Conservation (phyloP, 2,797 vertebrate genomes). For the Melanotaenia boesemani region DNA sequence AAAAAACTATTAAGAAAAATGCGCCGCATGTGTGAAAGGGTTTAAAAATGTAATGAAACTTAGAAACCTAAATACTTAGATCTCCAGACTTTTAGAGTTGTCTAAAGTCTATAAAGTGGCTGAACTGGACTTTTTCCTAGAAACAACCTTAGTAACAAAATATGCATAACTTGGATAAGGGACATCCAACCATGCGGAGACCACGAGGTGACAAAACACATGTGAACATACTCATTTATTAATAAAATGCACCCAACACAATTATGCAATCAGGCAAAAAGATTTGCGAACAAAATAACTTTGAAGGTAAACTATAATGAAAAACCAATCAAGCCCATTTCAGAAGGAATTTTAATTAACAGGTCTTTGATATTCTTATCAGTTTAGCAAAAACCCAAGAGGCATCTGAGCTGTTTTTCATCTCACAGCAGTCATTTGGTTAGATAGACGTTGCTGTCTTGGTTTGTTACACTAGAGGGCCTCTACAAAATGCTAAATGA, state of each 20-base stretch:
- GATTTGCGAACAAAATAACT: slow-evolving; percentile 41
- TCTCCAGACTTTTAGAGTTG: background rate
- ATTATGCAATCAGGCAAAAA: slow-evolving; percentile 21
- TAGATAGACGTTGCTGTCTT: slow-evolving; percentile 15
- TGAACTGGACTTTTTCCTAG: background rate
- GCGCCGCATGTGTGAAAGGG: background rate
- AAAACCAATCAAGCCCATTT: slow-evolving; percentile 52
- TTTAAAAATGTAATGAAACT: background rate
- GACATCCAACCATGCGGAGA: background rate
- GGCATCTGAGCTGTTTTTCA: slow-evolving; percentile 45
- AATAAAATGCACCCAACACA: slow-evolving; percentile 15
- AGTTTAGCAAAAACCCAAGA: slow-evolving; percentile 46
- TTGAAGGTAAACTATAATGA: slow-evolving; percentile 58
- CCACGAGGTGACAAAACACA: background rate
- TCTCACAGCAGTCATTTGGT: slow-evolving; percentile 21
- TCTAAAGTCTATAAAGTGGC: background rate
- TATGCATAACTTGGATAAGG: background rate
- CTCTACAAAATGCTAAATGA: slow-evolving; percentile 36
- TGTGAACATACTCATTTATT: slow-evolving; percentile 6
- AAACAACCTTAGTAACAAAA: background rate
- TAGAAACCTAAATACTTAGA: background rate
- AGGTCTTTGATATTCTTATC: slow-evolving; percentile 62
- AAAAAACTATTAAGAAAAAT: background rate
- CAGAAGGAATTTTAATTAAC: slow-evolving; percentile 57
- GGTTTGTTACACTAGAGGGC: slow-evolving; percentile 31